These are phyloP conservation scores for Drosophila lowei DNA, from an alignment of 1,140 invertebrate species.

Conservation along the genomic window DNA sequence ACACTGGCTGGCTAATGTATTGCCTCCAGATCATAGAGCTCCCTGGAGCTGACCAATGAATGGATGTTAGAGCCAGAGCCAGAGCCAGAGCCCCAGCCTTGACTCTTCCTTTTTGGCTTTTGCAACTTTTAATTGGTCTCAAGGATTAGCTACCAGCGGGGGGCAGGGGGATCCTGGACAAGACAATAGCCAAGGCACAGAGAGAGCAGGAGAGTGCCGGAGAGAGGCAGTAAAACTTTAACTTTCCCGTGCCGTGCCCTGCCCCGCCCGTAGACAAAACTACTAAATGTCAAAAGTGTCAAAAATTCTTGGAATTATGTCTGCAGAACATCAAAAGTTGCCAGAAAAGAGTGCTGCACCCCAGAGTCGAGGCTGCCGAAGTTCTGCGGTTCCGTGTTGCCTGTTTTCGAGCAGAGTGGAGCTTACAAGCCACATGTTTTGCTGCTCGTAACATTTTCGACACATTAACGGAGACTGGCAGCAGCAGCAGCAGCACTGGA, in stretches of 20 bases:
- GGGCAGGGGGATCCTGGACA: conserved; percentile 24
- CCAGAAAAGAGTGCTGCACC: conserved; percentile 18
- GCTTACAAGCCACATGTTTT: conserved; percentile 71
- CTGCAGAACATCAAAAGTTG: conserved; percentile 78
- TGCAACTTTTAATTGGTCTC: conserved; percentile 74
- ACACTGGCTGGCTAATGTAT: conserved; percentile 43
- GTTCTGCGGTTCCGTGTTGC: conserved; percentile 17
- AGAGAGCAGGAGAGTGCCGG: conserved; percentile 4
- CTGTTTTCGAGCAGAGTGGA: conserved; percentile 17
- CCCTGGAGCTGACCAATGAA: conserved; percentile 26
- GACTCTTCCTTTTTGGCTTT: neutral
- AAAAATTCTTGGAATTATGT: conserved; percentile 80
- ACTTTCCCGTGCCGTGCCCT: conserved; percentile 14
- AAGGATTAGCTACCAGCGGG: conserved; percentile 47
- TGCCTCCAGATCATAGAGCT: conserved; percentile 14
- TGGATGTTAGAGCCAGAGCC: conserved; percentile 13
- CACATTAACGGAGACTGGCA: conserved; percentile 62
- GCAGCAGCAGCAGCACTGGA: conserved; percentile 6
- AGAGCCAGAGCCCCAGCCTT: neutral
- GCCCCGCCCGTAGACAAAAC: conserved; percentile 63
- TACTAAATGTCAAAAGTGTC: conserved; percentile 82
- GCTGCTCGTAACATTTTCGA: conserved; percentile 75
- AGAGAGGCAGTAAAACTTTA: conserved; percentile 17
- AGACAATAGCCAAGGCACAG: conserved; percentile 53
- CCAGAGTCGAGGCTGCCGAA: conserved; percentile 9